These are phyloP conservation scores for Falco cherrug DNA, from an alignment of 2,797 vertebrate genomes.

Conservation along the genomic window DNA sequence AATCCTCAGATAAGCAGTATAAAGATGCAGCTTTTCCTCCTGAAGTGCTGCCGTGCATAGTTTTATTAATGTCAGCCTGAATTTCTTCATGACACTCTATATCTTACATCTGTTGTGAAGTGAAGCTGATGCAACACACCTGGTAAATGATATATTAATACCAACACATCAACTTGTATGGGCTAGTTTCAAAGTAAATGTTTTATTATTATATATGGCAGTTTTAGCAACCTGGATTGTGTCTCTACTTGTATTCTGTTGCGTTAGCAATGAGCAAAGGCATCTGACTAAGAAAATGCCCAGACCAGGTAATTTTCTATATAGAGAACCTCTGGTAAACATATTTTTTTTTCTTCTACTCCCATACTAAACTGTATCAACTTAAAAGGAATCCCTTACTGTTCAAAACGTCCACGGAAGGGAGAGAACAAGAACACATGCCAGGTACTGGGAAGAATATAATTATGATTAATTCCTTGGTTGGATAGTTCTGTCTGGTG, in stretches of 20 bases:
- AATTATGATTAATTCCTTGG: background rate
- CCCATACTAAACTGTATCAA: background rate
- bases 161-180: background rate
- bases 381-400: background rate
- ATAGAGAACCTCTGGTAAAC: background rate
- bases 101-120: background rate
- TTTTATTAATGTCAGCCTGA: background rate
- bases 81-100: background rate
- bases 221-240: background rate
- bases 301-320: background rate
- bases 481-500: background rate
- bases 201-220: background rate
- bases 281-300: background rate
- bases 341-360: background rate
- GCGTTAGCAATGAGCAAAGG: background rate
- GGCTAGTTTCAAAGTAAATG: background rate
- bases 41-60: background rate
- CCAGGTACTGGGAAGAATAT: background rate
- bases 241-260: background rate
- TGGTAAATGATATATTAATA: background rate
- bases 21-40: background rate
- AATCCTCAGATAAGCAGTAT: background rate
- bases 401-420: background rate
- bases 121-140: background rate
- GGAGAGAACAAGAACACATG: background rate